phyloP scores from a whole-genome alignment of 2,797 vertebrate genomes.

The Galagoides demidoff region DNA sequence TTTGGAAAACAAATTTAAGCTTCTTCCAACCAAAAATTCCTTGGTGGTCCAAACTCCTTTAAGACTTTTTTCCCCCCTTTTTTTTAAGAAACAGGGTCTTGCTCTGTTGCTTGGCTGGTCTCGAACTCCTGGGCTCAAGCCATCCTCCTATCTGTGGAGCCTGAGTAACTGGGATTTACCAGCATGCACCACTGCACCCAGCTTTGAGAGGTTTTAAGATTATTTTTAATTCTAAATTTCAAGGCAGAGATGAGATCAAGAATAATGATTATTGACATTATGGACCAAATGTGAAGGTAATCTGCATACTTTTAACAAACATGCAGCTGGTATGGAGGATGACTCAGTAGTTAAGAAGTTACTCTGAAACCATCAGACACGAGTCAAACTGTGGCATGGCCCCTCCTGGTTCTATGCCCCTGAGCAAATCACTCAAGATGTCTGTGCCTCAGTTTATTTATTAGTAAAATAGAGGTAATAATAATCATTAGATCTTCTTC shows the following conservation, averaged over 20 bases:
- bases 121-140: background rate
- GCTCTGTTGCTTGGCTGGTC: background rate
- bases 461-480: background rate
- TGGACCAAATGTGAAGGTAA: background rate
- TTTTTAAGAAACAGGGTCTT: background rate
- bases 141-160: background rate
- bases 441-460: background rate
- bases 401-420: background rate
- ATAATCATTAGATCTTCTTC: background rate
- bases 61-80: background rate
- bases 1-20: constrained; percentile 40
- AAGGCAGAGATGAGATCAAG: background rate
- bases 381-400: background rate
- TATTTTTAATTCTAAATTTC: constrained; percentile 28
- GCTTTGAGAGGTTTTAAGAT: background rate
- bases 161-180: background rate
- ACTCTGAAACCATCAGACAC: background rate
- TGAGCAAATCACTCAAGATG: background rate
- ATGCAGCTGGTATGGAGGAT: background rate
- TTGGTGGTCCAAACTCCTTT: background rate
- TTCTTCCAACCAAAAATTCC: background rate
- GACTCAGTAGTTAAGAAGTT: background rate
- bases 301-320: background rate
- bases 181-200: background rate
- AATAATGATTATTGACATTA: background rate